Conservation (phyloP, 2,888 invertebrate species). For the Noctua fimbriata region DNA sequence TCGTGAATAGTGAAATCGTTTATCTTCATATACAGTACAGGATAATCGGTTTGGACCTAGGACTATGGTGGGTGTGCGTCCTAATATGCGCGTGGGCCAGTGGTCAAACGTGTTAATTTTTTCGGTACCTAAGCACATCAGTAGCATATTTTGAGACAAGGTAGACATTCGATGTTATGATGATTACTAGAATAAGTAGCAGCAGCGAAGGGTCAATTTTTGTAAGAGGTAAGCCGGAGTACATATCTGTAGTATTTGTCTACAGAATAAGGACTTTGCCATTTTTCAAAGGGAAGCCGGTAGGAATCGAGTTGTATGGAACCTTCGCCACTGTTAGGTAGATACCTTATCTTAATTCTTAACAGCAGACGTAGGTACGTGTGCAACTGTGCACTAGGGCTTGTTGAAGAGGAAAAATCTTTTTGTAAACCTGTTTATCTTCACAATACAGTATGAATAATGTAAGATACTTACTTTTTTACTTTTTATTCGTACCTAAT, state of each 20-base stretch:
- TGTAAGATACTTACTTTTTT: not conserved
- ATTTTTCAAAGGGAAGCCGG: too few relatives aligned
- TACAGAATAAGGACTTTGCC: too few relatives aligned
- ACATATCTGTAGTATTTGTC: too few relatives aligned
- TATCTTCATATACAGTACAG: slow-evolving; percentile 2
- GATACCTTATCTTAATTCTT: not conserved
- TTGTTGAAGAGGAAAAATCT: slow-evolving; percentile 26
- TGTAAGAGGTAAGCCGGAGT: too few relatives aligned
- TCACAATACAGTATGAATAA: not conserved
- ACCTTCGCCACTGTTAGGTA: too few relatives aligned
- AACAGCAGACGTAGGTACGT: not conserved
- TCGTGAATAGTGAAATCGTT: slow-evolving; percentile 6
- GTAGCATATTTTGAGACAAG: not conserved
- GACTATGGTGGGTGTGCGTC: slow-evolving; percentile 9
- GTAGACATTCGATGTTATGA: slow-evolving; percentile 2
- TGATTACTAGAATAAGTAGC: not conserved
- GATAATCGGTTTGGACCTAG: not conserved
- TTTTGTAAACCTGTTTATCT: slow-evolving; percentile 21
- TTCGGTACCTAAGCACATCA: not conserved
- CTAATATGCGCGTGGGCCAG: slow-evolving; percentile 19
- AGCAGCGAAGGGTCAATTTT: too few relatives aligned
- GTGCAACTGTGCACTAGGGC: not conserved
- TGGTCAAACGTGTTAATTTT: not conserved
- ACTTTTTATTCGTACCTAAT: not conserved
- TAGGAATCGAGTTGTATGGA: too few relatives aligned